Evolutionary conservation across 1,140 invertebrate genomes (phyloP), one percentile per base, ranked within the genome.

Genomic region (Drosophila orena): DNA sequence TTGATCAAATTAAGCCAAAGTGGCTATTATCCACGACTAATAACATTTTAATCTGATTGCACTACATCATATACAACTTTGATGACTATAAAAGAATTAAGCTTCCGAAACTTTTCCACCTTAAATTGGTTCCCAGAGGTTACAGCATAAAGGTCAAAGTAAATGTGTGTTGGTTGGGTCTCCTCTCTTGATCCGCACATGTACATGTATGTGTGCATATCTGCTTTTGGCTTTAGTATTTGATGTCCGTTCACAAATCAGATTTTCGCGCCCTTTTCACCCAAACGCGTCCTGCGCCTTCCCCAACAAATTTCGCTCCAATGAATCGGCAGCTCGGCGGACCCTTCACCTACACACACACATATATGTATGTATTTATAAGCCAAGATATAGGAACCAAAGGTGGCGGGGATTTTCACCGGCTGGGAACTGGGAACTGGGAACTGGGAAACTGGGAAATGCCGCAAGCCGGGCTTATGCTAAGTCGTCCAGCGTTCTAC

Each of bases 381-480:
- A 11, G 8, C 17, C 7, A 35, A 34, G 46, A 46, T 56, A 17
- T 62, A 37, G 47, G 38, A 46, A 17, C 22, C 20, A 24, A 10
- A 46, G 20, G 20, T 22, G 44, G 44, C 24, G n/a, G 14, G 24
- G 27, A 68, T 53, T 65, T 52, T 30, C 59, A 47, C 60, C 64
- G 75, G 35, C 49, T 52, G 56, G 43, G 42, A 69, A 53, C 27
- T 59, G 38, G 17, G 34, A 12, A 43, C 55, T 75, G 73, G 34
- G n/a, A n/a, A n/a, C n/a, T 8, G 70, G 27, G n/a, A n/a, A n/a
- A n/a, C 17, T 56, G 43, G 17, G 8, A 78, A 79, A 47, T 54
- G 73, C 81, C 83, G 61, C 79, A 88, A 81, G 74, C 61, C 61
- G 57, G 75, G 62, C 84, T 88, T 88, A 88, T 65, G 81, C 46